phyloP scores from a whole-genome alignment of 2,797 vertebrate genomes.

The Sebastes glaucus region DNA sequence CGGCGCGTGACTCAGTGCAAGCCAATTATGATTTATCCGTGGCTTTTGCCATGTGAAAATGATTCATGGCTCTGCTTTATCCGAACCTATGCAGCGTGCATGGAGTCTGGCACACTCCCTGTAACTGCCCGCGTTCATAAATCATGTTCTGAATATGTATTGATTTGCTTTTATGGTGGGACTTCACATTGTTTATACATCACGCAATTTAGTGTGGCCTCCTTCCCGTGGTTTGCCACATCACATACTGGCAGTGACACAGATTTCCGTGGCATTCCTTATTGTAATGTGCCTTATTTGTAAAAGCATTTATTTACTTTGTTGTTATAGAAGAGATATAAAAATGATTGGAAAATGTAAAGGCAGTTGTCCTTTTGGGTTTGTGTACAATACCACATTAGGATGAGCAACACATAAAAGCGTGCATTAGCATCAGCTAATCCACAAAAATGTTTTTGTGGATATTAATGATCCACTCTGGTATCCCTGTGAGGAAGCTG shows the following conservation, averaged over 20 bases:
- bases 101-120: conserved; percentile 53
- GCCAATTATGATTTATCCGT: conserved; percentile 70
- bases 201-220: conserved; percentile 11
- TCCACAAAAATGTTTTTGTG: conserved; percentile 39
- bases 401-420: conserved; percentile 5
- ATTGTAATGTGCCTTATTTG: not conserved
- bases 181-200: conserved; percentile 44
- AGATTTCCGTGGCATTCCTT: not conserved
- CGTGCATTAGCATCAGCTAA: conserved; percentile 23
- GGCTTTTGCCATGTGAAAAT: conserved; percentile 68
- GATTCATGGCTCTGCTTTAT: conserved; percentile 69
- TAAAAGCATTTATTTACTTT: not conserved
- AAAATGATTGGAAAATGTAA: not conserved
- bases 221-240: not conserved
- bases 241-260: not conserved
- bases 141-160: conserved; percentile 67
- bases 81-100: conserved; percentile 51
- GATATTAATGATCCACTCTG: conserved; percentile 58
- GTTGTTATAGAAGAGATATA: not conserved
- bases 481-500: conserved; percentile 42
- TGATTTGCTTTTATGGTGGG: conserved; percentile 55
- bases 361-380: not conserved
- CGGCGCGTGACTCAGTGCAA: conserved; percentile 39
- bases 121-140: conserved; percentile 61
- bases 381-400: not conserved